phyloP scores from a whole-genome alignment of 1,140 invertebrate genomes.

The Anastrepha ludens region DNA sequence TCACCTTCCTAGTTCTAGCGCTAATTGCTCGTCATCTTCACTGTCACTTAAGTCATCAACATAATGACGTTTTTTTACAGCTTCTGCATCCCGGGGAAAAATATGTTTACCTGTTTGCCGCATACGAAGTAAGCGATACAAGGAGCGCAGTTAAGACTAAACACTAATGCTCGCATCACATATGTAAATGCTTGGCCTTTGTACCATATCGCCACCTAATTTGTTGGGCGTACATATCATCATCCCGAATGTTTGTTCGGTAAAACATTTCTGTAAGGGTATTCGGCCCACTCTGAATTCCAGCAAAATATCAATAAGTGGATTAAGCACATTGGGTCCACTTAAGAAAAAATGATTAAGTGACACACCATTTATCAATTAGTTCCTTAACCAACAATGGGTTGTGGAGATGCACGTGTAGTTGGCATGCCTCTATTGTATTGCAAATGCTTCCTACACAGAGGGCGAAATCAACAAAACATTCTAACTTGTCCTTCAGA shows the following conservation, averaged over 20 bases:
- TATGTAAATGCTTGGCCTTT: conserved; percentile 54
- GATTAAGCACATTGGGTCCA: conserved; percentile 64
- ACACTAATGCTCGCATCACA: conserved; percentile 66
- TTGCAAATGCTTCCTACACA: no score
- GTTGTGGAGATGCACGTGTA: no score
- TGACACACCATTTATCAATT: neutral
- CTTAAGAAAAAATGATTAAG: conserved; percentile 52
- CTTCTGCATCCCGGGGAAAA: conserved; percentile 61
- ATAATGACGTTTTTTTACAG: conserved; percentile 65
- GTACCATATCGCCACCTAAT: conserved; percentile 65
- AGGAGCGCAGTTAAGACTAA: conserved; percentile 65
- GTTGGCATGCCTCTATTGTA: no score
- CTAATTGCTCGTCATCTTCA: conserved; percentile 53
- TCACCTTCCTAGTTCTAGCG: conserved; percentile 61
- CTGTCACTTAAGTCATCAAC: conserved; percentile 72
- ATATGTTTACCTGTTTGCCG: conserved; percentile 60
- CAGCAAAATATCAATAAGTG: conserved; percentile 64
- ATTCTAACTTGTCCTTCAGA: no score
- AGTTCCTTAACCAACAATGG: no score
- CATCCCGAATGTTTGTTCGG: conserved; percentile 64
- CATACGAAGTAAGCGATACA: conserved; percentile 62
- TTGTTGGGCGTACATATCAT: conserved; percentile 56
- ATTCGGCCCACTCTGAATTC: conserved; percentile 63
- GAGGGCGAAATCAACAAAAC: no score
- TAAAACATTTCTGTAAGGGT: conserved; percentile 63